Evolutionary conservation across 2,113 vertebrate genomes (phyloP).

Genomic region (Eira barbara): DNA sequence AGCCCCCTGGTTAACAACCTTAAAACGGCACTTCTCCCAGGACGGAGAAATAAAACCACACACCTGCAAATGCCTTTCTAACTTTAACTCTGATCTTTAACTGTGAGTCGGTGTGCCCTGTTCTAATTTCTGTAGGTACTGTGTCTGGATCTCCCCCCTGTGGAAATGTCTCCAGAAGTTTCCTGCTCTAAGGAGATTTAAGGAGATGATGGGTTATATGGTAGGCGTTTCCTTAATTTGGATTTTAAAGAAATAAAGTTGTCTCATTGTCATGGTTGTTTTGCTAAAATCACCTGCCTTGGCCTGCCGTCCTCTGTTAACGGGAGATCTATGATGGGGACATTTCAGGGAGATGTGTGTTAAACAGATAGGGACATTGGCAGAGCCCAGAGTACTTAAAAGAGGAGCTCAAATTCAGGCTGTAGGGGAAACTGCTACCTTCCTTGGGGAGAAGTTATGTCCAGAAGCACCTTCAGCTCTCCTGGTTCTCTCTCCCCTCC

Average conservation of each 20-base stretch:
- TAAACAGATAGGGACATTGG: background rate
- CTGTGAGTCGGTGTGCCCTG: background rate
- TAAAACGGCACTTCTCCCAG: background rate
- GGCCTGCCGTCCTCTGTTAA: background rate
- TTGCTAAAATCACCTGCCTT: background rate
- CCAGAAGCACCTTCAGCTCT: background rate
- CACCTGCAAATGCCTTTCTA: slow-evolving; percentile 25
- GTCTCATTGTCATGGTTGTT: background rate
- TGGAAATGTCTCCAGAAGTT: background rate
- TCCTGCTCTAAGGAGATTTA: background rate
- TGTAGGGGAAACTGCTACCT: background rate
- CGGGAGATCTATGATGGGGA: background rate
- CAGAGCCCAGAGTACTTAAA: background rate
- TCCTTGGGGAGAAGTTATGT: background rate
- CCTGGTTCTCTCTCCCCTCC: background rate
- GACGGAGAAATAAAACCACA: background rate
- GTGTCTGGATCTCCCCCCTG: background rate
- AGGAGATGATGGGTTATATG: background rate
- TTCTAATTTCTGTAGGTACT: background rate
- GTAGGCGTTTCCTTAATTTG: background rate
- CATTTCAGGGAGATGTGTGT: background rate
- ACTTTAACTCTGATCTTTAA: background rate
- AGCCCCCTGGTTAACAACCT: background rate
- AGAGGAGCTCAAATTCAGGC: background rate
- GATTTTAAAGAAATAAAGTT: background rate